Conservation (phyloP, 2,888 invertebrate species). For the Megastigmus dorsalis region DNA sequence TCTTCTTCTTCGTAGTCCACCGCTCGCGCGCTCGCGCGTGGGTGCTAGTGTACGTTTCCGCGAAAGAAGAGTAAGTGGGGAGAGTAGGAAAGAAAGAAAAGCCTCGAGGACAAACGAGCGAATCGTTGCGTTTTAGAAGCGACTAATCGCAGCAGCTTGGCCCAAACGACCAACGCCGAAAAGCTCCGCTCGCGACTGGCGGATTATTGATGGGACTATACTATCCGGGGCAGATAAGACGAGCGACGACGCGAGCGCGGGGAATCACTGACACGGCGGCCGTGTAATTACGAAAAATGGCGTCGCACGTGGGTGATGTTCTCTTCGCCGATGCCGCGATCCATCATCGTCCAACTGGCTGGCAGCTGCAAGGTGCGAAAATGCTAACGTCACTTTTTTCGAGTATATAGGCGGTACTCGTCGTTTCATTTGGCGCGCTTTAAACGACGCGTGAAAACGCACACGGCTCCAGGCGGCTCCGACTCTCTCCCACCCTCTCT, state of each 20-base stretch:
- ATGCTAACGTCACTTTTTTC: constrained; percentile 52
- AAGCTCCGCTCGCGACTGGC: constrained; percentile 28
- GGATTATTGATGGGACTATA: constrained; percentile 69
- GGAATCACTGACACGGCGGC: constrained; percentile 64
- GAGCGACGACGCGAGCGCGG: constrained; percentile 65
- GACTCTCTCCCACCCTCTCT: too few relatives aligned
- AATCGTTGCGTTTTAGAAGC: too few relatives aligned
- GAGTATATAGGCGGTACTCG: constrained; percentile 12
- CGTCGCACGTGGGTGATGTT: neutral
- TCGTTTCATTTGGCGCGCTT: constrained; percentile 33
- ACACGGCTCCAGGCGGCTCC: too few relatives aligned
- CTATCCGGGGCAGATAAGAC: constrained; percentile 70
- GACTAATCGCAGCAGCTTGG: too few relatives aligned
- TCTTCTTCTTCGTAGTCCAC: too few relatives aligned
- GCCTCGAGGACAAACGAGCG: constrained; percentile 37
- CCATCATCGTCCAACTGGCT: constrained; percentile 66
- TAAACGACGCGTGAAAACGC: constrained; percentile 36
- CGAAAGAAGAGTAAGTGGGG: neutral
- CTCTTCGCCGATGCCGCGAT: constrained; percentile 54
- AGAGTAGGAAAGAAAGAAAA: neutral
- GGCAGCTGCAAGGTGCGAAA: constrained; percentile 41
- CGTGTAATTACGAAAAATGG: constrained; percentile 68
- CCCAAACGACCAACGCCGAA: neutral
- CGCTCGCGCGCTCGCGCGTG: neutral
- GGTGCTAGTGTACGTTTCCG: constrained; percentile 14